Evolutionary conservation across 2,797 vertebrate species (phyloP).

Genomic region (Cossypha dichroa): DNA sequence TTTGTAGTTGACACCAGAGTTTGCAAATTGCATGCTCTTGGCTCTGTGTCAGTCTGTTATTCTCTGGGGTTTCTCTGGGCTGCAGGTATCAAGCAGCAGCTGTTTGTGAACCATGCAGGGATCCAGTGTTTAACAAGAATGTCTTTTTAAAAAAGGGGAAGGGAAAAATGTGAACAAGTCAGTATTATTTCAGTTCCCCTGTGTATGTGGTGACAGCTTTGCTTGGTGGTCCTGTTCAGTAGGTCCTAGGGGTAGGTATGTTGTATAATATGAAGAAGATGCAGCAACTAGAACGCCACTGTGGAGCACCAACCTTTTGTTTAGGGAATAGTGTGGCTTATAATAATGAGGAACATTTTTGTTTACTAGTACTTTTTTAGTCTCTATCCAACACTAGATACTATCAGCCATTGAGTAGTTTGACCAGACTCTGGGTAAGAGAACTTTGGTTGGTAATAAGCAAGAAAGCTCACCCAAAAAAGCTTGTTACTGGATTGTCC

Average conservation of each 20-base stretch:
- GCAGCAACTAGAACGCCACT: not conserved
- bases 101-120: not conserved
- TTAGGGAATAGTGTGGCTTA: not conserved
- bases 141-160: not conserved
- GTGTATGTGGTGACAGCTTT: not conserved
- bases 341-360: not conserved
- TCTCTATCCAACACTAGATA: not conserved
- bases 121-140: not conserved
- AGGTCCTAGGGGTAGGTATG: not conserved
- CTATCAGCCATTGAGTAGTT: not conserved
- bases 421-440: not conserved
- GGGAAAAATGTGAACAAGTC: not conserved
- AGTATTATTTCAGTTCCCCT: not conserved
- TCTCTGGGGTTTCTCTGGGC: not conserved
- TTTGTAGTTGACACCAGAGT: not conserved
- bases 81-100: slow-evolving; percentile 2
- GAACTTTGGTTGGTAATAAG: not conserved
- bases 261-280: not conserved
- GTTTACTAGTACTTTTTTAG: not conserved
- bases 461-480: not conserved
- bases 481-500: not conserved
- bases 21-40: not conserved
- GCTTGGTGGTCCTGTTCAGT: not conserved
- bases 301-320: not conserved
- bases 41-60: not conserved